Base-by-base conservation (phyloP, 2,888 invertebrate species). In the Octonoba sinensis region DNA sequence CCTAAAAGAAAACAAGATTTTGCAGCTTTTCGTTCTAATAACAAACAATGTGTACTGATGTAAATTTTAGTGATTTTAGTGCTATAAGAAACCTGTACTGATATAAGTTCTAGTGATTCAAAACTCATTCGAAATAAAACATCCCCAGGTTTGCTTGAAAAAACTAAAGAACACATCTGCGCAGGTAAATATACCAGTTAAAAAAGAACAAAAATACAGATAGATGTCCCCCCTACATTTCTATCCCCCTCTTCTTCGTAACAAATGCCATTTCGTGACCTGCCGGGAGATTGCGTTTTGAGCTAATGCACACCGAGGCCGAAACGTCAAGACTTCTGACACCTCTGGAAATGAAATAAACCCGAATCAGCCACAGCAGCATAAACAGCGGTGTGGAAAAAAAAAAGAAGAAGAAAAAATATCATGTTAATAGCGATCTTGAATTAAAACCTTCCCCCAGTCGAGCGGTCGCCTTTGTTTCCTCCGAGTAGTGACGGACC, bases 271-370 rank as follows among this genome's bases (percentile, higher is more conserved):
- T 74, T 57, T 59, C 74, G 74, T 74, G 74, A 74, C 74, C 47
- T 47, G 24, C 18, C 44, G 46, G 44, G 51, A 36, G 60, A 44
- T 70, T 70, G 44, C 56, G 57, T 54, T 69, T 54, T 69, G 59
- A 69, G 46, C 51, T 65, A 65, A 65, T 65, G 47, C 65, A 6
- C 54, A 24, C 15, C n/a, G 36, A 36, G 4, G 20, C 66, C 51
- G 59, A 59, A 47, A n/a, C 44, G 54, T 76, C 76, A 76, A 76
- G 62, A 62, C 16, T 46, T 44, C 69, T 76, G 76, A 76, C 76
- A 70, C 54, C 24, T 46, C 47, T 18, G 18, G 8, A 64, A 47
- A 70, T 70, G 70, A 62, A 62, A 27, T 44, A 16, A 11, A 62
- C 27, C 16, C 16, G 47, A 44, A 22, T 15, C 8, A 57, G 46